phyloP scores from a whole-genome alignment of 2,113 vertebrate genomes.

The Megaceryle maxima region DNA sequence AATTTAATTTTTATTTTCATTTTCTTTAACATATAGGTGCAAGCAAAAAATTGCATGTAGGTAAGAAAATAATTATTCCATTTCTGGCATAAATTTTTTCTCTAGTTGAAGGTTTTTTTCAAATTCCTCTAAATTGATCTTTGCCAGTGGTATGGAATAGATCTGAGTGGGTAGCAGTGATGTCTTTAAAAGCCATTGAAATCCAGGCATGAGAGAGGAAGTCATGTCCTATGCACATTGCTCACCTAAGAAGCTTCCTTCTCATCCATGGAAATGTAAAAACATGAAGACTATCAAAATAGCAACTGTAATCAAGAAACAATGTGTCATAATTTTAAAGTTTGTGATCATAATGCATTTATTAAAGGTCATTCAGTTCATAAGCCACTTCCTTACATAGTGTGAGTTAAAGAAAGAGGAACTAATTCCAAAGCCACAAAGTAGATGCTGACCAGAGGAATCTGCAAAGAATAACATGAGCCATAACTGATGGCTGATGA shows the following conservation, averaged over 20 bases:
- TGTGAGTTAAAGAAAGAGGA: neutral
- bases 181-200: neutral
- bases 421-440: neutral
- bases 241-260: neutral
- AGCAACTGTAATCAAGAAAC: neutral
- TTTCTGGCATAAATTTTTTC: neutral
- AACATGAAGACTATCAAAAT: neutral
- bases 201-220: neutral
- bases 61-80: neutral
- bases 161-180: neutral
- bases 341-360: neutral
- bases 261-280: neutral
- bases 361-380: neutral
- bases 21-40: neutral
- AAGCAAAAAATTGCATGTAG: neutral
- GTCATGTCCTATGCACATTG: neutral
- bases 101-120: neutral
- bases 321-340: neutral
- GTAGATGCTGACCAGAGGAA: neutral
- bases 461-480: neutral
- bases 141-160: neutral
- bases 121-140: neutral
- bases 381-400: neutral
- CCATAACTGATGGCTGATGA: neutral
- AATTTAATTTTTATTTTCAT: neutral